Evolutionary conservation across 1,140 invertebrate species (phyloP).

Genomic region (Euglossa dilemma): DNA sequence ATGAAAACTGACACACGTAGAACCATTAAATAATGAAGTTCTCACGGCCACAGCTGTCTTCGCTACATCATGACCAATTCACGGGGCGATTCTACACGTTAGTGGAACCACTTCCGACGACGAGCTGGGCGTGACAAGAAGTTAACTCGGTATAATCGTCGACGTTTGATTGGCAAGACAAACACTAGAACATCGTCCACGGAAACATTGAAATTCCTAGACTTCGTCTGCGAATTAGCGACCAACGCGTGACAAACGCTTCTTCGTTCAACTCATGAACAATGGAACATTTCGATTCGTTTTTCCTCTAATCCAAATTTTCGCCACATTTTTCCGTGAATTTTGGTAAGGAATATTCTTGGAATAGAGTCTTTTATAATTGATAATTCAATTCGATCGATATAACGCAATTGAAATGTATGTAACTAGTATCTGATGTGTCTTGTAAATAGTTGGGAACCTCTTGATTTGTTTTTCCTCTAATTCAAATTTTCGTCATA

Average conservation of each 20-base stretch:
- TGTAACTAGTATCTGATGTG: no score
- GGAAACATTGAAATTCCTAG: slow-evolving; percentile 12
- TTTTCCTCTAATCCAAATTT: background rate
- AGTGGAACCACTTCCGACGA: slow-evolving; percentile 20
- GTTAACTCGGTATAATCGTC: slow-evolving; percentile 34
- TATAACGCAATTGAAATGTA: no score
- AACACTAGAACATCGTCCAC: slow-evolving; percentile 29
- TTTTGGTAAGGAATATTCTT: no score
- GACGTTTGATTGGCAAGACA: slow-evolving; percentile 57
- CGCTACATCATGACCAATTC: slow-evolving; percentile 19
- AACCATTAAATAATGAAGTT: slow-evolving; percentile 25
- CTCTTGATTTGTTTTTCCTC: no score
- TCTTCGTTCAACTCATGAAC: no score
- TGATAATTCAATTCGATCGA: no score
- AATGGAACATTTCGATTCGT: background rate
- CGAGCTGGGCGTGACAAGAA: slow-evolving; percentile 22
- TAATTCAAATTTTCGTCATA: no score
- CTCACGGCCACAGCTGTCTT: background rate
- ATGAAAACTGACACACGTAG: background rate
- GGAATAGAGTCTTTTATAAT: no score
- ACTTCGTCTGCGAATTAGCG: background rate
- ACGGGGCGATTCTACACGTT: background rate
- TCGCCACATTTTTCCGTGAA: no score
- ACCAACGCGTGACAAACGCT: background rate
- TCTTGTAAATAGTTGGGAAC: no score